Percentiles rank a stretch among this genome's conserved stretches.
Evolutionary conservation across 92 coral and sea anemone genomes (phyloP).

Genomic region (Siderastrea radians): DNA sequence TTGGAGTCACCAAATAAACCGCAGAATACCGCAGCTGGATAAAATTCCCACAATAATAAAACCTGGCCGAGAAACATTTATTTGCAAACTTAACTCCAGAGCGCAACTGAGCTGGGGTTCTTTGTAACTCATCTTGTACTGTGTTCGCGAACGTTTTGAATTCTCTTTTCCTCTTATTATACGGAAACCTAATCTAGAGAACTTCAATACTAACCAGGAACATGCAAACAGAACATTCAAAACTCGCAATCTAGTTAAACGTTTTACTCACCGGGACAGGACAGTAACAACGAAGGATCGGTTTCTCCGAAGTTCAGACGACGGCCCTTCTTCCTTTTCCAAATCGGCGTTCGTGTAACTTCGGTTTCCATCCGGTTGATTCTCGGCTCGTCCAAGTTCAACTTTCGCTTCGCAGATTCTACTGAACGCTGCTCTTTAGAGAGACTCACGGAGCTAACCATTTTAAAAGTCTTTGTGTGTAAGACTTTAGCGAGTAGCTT

Average conservation of each 20-base stretch:
- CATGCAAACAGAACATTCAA: not conserved
- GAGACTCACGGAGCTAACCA: not conserved
- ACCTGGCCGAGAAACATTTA: too few relatives aligned
- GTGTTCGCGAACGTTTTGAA: too few relatives aligned
- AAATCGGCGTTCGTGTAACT: not conserved
- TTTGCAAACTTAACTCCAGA: too few relatives aligned
- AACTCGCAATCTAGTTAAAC: too few relatives aligned
- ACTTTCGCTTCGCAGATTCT: slow-evolving; percentile 19
- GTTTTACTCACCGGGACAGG: slow-evolving; percentile 10
- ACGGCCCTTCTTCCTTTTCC: not conserved
- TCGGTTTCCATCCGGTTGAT: not conserved
- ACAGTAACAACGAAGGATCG: not conserved
- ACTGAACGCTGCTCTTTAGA: not conserved
- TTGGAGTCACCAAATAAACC: too few relatives aligned
- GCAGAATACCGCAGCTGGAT: too few relatives aligned
- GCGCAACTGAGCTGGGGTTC: too few relatives aligned
- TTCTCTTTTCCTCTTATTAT: too few relatives aligned
- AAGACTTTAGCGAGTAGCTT: not conserved
- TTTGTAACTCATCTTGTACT: too few relatives aligned
- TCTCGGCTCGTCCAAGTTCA: slow-evolving; percentile 22
- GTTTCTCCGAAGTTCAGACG: slow-evolving; percentile 30
- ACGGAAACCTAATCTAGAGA: too few relatives aligned
- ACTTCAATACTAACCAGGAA: not conserved
- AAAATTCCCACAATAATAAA: too few relatives aligned
- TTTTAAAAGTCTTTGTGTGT: not conserved